These are phyloP conservation scores for Fistularia commersonii DNA, from an alignment of 2,797 vertebrate genomes.

Conservation along the genomic window DNA sequence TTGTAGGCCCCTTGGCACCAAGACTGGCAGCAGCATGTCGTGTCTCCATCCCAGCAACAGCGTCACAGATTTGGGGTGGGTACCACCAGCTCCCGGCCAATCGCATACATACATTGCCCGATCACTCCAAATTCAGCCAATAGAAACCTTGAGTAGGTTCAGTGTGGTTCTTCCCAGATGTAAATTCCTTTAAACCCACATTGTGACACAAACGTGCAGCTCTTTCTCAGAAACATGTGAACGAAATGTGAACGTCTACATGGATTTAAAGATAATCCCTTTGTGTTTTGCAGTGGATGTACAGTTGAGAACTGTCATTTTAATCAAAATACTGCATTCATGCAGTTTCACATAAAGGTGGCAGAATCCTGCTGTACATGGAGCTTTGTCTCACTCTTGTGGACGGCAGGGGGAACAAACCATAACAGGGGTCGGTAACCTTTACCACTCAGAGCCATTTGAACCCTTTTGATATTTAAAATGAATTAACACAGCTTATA, in stretches of 20 bases:
- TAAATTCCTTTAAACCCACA: constrained; percentile 62
- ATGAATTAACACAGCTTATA: too few species aligned
- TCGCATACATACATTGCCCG: constrained; percentile 30
- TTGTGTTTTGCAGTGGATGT: not conserved
- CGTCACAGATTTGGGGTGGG: constrained; percentile 54
- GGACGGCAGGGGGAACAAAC: constrained; percentile 26
- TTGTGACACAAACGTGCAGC: constrained; percentile 23
- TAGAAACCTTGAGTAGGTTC: constrained; percentile 24
- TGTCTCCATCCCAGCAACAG: constrained; percentile 71
- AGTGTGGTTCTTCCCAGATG: constrained; percentile 54
- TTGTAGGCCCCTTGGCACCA: constrained; percentile 42
- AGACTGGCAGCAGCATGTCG: constrained; percentile 44
- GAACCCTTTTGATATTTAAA: too few species aligned
- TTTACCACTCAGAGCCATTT: too few species aligned
- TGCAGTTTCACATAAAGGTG: constrained; percentile 3
- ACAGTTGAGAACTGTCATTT: constrained; percentile 1
- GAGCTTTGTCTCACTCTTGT: constrained; percentile 41
- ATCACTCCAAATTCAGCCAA: constrained; percentile 54
- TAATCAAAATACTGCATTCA: constrained; percentile 3
- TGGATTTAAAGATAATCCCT: constrained; percentile 9
- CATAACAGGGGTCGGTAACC: too few species aligned
- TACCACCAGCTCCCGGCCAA: constrained; percentile 51
- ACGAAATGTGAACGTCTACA: constrained; percentile 11
- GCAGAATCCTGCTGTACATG: not conserved
- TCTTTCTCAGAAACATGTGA: constrained; percentile 22